Evolutionary conservation across 2,797 vertebrate species (phyloP), one percentile per base, ranked within the genome.

Genomic region (Sebastes minor): DNA sequence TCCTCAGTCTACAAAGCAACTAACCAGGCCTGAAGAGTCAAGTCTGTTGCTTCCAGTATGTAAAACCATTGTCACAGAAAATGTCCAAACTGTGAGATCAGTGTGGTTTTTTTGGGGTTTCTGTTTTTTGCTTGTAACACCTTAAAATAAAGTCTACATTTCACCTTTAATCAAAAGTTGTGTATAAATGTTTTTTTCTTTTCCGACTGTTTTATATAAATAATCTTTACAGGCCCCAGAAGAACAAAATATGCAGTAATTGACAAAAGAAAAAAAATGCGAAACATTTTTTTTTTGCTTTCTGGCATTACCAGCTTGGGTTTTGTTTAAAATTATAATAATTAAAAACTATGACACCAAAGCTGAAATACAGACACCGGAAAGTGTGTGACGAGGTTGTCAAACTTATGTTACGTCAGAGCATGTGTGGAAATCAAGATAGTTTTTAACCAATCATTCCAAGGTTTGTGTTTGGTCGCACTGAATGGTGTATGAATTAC

Each of bases 1-100:
- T 16, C 18, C 56, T 81, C 66, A 69, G 55, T 46, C 59, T 77
- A 59, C 7, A 61, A 73, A 64, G 67, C 38, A 61, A n/a, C 63
- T 10, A 23, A 56, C 27, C 20, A 6, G 57, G 69, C 74, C 49
- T 13, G 9, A 63, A 72, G 71, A 67, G 73, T 77, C 32, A 64
- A 57, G 30, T 49, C 38, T 13, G 57, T 28, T 28, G 70, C 55
- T 38, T 64, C 25, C 52, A 56, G 11, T 4, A 55, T 2, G 68
- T 57, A 57, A 30, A 60, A 52, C 20, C 12, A 53, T 25, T 28
- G 13, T 25, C 22, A 18, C 32, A 11, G 27, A 74, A 76, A 18
- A 68, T 38, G n/a, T 53, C 16, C 4, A 25, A 63, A 63, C 25
- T 16, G 5, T 27, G 1, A 20, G 2, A 22, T 28, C 3, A 18